phyloP scores from a whole-genome alignment of 2,888 invertebrate species.

The Pharmacophagus antenor region DNA sequence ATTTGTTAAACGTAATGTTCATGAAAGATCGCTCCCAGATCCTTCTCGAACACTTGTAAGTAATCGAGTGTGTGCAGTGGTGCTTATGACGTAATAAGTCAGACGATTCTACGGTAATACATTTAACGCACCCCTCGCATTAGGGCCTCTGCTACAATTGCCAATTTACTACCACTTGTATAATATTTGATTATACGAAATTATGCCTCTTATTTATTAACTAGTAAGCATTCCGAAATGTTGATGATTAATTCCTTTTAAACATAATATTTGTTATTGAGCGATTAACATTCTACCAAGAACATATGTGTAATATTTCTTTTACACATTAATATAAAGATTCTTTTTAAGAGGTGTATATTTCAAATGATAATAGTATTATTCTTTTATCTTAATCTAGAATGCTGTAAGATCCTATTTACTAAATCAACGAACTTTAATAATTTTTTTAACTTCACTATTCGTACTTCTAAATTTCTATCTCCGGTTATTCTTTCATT shows the following conservation, averaged over 20 bases:
- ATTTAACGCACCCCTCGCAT: conserved; percentile 57
- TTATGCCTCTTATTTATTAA: background rate
- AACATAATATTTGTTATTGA: too few species aligned
- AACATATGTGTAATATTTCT: too few species aligned
- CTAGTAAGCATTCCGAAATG: too few species aligned
- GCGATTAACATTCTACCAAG: too few species aligned
- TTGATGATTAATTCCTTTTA: too few species aligned
- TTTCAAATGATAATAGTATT: too few species aligned
- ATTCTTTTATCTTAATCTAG: too few species aligned
- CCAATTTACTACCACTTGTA: conserved; percentile 46
- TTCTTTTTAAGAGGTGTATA: too few species aligned
- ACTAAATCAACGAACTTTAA: too few species aligned
- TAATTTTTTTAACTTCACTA: background rate
- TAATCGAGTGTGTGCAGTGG: conserved; percentile 56
- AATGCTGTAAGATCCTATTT: too few species aligned
- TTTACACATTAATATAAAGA: too few species aligned
- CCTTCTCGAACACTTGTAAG: too few species aligned
- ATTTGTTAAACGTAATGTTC: conserved; percentile 14
- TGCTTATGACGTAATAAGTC: conserved; percentile 63
- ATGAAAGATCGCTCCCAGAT: conserved; percentile 31
- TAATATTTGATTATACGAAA: background rate
- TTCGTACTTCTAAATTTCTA: conserved; percentile 2
- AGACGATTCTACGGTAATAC: conserved; percentile 55
- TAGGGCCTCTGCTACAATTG: conserved; percentile 59
- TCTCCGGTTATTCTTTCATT: conserved; percentile 3